Evolutionary conservation across 2,113 vertebrate species (phyloP), one percentile per base, ranked within the genome.

Genomic region (Oostethus manadensis): DNA sequence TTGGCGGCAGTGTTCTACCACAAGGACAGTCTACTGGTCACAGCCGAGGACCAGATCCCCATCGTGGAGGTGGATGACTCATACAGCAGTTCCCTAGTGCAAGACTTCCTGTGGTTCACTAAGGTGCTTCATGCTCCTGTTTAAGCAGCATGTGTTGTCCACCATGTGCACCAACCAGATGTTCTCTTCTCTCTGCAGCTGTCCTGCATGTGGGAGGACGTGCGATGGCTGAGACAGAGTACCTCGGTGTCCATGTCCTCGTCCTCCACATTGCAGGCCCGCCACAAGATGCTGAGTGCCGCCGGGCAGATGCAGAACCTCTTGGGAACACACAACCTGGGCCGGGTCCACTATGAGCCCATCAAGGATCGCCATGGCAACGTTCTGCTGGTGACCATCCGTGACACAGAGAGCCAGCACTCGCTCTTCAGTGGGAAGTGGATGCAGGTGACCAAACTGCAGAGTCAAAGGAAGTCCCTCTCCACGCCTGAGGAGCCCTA

Each of bases 71-170:
- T 98, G 57, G 97, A 99, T 60, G 94, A 97, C 80, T 96, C 93
- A 66, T 95, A 94, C 77, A 85, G 90, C 87, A 94, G 92, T 83
- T 92, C 93, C 56, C 89, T 98, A 75, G 94, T 87, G 88, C 96
- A 98, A 85, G 96, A 98, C 87, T 98, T 99, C 87, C 91, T 97
- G 35, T 99, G 97, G 97, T 98, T 98, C 89, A 93, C 93, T 22
- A 97, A 98, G 94, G 95, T 98, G 45, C n/a, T 9, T 21, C 11
- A 21, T 33, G 8, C 14, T 5, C 29, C 10, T 6, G 15, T 3
- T 21, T 5, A 4, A 1, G 4, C 29, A 33, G 29, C 29, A 33
- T 33, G 7, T 33, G 29, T 4, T 42, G 38, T 42, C 38, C 13
- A 11, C 13, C 20, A 14, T 22, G 7, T 6, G 18, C 2, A 44